Conservation (phyloP, 2,113 vertebrate genomes). For the Bucco capensis region DNA sequence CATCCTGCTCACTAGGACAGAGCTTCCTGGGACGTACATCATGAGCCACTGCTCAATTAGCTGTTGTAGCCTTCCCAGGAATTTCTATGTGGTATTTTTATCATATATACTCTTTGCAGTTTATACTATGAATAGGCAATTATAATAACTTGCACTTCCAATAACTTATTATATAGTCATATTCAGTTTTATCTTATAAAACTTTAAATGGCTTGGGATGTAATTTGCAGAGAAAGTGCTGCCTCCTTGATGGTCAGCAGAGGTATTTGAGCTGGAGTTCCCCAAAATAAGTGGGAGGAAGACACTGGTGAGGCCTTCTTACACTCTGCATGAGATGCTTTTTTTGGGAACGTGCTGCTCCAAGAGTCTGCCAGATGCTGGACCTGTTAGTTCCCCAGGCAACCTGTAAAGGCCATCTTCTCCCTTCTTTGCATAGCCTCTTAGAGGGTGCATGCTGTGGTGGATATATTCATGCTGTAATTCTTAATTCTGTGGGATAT, state of each 20-base stretch:
- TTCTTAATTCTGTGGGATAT: background rate
- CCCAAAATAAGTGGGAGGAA: fast-evolving
- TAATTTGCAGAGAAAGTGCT: background rate
- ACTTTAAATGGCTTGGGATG: background rate
- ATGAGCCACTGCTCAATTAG: background rate
- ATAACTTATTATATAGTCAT: background rate
- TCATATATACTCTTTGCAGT: background rate
- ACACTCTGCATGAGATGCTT: fast-evolving
- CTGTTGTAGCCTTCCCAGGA: background rate
- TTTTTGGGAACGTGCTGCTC: background rate
- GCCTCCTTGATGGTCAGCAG: background rate
- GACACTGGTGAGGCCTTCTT: background rate
- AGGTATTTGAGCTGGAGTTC: background rate
- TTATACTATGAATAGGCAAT: background rate
- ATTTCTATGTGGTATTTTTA: background rate
- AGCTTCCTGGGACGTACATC: fast-evolving
- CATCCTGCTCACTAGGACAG: background rate
- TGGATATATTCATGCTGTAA: background rate
- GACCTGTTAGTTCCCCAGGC: fast-evolving
- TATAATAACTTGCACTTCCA: background rate
- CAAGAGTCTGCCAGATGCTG: background rate
- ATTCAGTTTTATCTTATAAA: background rate
- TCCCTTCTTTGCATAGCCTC: background rate
- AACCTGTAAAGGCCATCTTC: background rate
- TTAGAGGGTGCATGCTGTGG: fast-evolving